These are phyloP conservation scores for Cacatua alba DNA, from an alignment of 2,113 vertebrate species.

Conservation along the genomic window DNA sequence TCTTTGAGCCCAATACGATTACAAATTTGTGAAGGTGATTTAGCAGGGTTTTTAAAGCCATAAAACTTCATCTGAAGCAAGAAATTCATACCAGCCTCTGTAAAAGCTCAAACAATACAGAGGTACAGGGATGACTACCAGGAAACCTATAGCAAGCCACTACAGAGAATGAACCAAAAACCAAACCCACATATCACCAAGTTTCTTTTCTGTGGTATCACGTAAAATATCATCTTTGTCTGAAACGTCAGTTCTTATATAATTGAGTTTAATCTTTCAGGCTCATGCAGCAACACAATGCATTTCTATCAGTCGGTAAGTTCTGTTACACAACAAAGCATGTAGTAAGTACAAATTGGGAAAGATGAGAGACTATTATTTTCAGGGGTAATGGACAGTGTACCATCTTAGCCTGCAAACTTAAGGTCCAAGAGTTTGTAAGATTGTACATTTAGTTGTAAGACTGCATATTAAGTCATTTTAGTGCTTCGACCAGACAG, in stretches of 20 bases:
- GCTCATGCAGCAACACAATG: not conserved
- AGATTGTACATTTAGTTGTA: not conserved
- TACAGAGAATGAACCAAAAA: not conserved
- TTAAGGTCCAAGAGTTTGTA: not conserved
- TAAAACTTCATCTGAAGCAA: not conserved
- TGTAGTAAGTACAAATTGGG: not conserved
- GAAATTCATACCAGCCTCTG: not conserved
- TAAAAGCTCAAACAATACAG: not conserved
- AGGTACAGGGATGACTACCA: not conserved
- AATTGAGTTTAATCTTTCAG: not conserved
- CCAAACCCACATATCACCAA: not conserved
- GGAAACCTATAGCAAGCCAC: not conserved
- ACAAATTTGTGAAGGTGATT: not conserved
- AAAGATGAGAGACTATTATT: not conserved
- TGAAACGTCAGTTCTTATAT: not conserved
- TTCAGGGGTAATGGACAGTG: not conserved
- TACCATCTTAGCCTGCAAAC: not conserved
- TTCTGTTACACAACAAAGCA: not conserved
- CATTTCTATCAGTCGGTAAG: not conserved
- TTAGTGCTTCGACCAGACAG: not conserved
- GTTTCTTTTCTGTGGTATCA: not conserved
- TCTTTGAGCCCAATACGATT: not conserved
- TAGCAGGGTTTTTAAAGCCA: not conserved
- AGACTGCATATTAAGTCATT: not conserved
- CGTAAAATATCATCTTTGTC: not conserved